Base-by-base conservation (phyloP, 2,888 invertebrate genomes). In the Macaria liturata region DNA sequence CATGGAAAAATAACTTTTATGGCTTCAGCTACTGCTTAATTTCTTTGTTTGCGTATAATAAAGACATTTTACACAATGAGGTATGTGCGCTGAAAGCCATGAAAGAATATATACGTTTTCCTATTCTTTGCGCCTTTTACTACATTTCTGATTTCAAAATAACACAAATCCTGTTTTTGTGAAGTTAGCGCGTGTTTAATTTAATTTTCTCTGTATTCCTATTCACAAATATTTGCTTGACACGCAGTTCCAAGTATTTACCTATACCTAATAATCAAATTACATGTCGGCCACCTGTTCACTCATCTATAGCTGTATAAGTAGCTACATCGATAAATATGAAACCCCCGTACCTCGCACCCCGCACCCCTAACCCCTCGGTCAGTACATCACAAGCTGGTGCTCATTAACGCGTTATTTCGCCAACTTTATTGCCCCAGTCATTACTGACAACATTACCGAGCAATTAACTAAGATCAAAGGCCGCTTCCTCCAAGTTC, bases 391-490 rank as follows among this genome's bases (percentile, higher is more conserved):
- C 59, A 52, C 44, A 59, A 54, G 59, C 59, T 52, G 42, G 42
- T 46, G 43, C 32, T 47, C 51, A 60, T 60, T 52, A 39, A 49
- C 65, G 57, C 49, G 52, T 61, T 55, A 56, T 59, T 49, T 53
- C 49, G 49, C 47, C 60, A 61, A 71, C 64, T 64, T 68, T 66
- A 67, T 62, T 53, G 52, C 52, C 50, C 37, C 56, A n/a, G 48
- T 47, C 53, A 57, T 57, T 54, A 57, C 61, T 61, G 57, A 64
- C 63, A 65, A 66, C 65, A 60, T 67, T 72, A 65, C 68, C 52
- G 60, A 65, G 63, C 68, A 69, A 74, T 76, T 69, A 71, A 70
- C 46, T 61, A 66, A 67, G 58, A 66, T 62, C 66, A 70, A 71
- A 68, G 61, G 65, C 64, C 66, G 64, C 59, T 52, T 60, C 55